These are phyloP conservation scores for Coilia nasus DNA, from an alignment of 2,797 vertebrate species.

Conservation along the genomic window DNA sequence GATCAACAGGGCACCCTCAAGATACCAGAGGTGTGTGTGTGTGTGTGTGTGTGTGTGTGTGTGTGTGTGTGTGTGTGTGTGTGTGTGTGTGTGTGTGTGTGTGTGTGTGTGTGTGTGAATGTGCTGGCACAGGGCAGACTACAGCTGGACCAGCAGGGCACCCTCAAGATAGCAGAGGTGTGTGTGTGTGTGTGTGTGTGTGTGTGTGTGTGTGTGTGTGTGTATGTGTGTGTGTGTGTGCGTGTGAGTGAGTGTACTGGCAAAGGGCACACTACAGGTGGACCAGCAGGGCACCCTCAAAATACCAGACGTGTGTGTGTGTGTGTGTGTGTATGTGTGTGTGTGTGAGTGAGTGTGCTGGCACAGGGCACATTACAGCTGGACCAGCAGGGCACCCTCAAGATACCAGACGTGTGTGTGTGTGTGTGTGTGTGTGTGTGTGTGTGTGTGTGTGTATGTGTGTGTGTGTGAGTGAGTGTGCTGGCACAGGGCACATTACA, in stretches of 20 bases:
- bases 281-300: no score
- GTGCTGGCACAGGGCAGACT: slow-evolving; percentile 62
- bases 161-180: slow-evolving; percentile 67
- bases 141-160: slow-evolving; percentile 67
- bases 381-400: slow-evolving; percentile 70
- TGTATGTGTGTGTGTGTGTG: background rate
- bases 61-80: background rate
- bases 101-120: no score
- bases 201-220: slow-evolving; percentile 37
- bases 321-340: background rate
- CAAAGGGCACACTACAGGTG: no score
- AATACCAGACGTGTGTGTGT: slow-evolving; percentile 58
- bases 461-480: no score
- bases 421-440: slow-evolving; percentile 15
- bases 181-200: slow-evolving; percentile 29
- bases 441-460: background rate
- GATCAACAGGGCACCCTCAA: slow-evolving; percentile 71
- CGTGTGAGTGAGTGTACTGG: no score
- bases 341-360: slow-evolving; percentile 65
- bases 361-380: slow-evolving; percentile 65
- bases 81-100: no score
- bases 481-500: no score
- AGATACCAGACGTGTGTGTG: slow-evolving; percentile 60
- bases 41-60: slow-evolving; percentile 19
- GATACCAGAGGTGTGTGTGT: slow-evolving; percentile 59